A percentile compares a stretch with the other conserved stretches of the same genome.
These are phyloP conservation scores for Clitarchus hookeri DNA, from an alignment of 2,888 invertebrate species.

Conservation along the genomic window DNA sequence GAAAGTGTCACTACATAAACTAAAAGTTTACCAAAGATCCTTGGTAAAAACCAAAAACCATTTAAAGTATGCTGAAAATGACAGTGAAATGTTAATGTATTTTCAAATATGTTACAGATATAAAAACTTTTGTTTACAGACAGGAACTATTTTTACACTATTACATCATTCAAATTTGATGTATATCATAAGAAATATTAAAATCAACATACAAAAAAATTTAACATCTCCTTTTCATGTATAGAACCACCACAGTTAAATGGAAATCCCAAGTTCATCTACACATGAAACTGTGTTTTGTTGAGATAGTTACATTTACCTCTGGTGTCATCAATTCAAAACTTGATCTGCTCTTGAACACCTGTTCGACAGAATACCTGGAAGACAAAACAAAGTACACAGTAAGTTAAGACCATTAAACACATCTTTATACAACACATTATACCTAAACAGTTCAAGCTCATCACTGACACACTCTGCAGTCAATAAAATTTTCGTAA, in stretches of 20 bases:
- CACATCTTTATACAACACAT: neutral
- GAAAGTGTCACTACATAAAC: neutral
- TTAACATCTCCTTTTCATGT: neutral
- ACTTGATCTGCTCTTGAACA: neutral
- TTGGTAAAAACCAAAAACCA: neutral
- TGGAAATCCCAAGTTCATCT: neutral
- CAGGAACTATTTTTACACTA: neutral
- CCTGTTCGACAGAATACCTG: neutral
- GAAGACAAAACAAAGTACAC: neutral
- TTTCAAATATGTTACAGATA: no score
- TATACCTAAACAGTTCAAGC: no score
- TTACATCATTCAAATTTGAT: neutral
- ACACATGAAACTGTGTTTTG: neutral
- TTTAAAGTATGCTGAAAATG: neutral
- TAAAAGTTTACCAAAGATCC: neutral
- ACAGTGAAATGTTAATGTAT: neutral
- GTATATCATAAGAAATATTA: neutral
- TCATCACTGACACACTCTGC: no score
- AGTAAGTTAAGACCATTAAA: neutral
- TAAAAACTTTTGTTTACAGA: no score
- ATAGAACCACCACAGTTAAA: neutral
- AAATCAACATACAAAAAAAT: neutral
- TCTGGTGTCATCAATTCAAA: neutral
- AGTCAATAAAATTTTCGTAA: no score
- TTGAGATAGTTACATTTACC: constrained; percentile 1